phyloP scores from a whole-genome alignment of 2,888 invertebrate species.

The Apocheima hispidaria region DNA sequence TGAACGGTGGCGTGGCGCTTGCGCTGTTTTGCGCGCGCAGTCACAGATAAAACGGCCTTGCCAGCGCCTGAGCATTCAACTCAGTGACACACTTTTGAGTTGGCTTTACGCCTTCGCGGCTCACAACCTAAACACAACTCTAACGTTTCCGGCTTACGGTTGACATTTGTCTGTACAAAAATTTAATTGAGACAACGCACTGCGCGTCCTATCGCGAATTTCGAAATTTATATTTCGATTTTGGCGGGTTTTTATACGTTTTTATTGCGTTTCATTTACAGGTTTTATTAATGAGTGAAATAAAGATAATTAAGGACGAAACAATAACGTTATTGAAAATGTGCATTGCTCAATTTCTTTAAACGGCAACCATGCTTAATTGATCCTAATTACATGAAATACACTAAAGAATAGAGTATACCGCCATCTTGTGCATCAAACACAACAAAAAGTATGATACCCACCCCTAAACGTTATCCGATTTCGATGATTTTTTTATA shows the following conservation, averaged over 20 bases:
- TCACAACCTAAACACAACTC: slow-evolving; percentile 60
- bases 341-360: too few species aligned
- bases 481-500: too few species aligned
- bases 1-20: slow-evolving; percentile 63
- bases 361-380: too few species aligned
- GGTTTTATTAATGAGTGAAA: slow-evolving; percentile 6
- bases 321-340: neutral
- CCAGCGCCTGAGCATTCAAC: slow-evolving; percentile 80
- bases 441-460: too few species aligned
- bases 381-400: too few species aligned
- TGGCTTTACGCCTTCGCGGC: slow-evolving; percentile 76
- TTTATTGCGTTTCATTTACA: slow-evolving; percentile 28
- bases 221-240: slow-evolving; percentile 77
- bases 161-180: slow-evolving; percentile 47
- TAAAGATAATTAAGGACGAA: neutral
- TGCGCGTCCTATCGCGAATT: slow-evolving; percentile 70
- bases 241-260: slow-evolving; percentile 65
- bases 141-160: slow-evolving; percentile 47
- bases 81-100: slow-evolving; percentile 84
- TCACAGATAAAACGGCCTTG: slow-evolving; percentile 83
- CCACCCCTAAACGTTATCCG: too few species aligned
- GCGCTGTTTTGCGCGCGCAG: slow-evolving; percentile 78
- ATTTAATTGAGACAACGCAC: slow-evolving; percentile 72
- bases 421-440: too few species aligned
- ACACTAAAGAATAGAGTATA: too few species aligned